Conservation (phyloP, 2,797 vertebrate genomes). For the Acrossocheilus wenchowensis region DNA sequence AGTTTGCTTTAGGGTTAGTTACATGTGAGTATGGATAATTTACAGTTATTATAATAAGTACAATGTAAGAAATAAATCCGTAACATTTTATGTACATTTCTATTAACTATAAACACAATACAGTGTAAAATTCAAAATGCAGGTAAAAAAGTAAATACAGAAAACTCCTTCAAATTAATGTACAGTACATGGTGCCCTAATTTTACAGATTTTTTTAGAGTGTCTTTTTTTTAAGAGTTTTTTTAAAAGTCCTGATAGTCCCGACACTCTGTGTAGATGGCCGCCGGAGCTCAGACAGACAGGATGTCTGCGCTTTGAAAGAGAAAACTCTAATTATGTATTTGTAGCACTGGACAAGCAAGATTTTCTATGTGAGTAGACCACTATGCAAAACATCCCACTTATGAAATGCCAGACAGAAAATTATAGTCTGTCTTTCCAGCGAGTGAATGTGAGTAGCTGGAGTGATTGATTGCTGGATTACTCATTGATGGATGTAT, state of each 20-base stretch:
- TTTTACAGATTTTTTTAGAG: background rate
- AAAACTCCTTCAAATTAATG: background rate
- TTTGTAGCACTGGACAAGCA: slow-evolving; percentile 45
- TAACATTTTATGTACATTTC: no score
- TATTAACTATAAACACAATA: background rate
- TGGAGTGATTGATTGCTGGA: slow-evolving; percentile 29
- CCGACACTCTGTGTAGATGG: background rate
- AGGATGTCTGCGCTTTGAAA: slow-evolving; percentile 19
- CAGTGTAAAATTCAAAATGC: background rate
- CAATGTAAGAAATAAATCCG: no score
- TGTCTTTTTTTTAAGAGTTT: background rate
- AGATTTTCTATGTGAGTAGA: slow-evolving; percentile 38
- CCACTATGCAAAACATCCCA: slow-evolving; percentile 28
- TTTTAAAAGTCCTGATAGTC: background rate
- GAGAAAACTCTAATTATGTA: slow-evolving; percentile 55
- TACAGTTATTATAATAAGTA: background rate
- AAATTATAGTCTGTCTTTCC: slow-evolving; percentile 34
- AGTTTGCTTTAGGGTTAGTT: background rate
- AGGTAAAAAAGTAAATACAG: background rate
- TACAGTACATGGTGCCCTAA: no score
- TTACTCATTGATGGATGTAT: slow-evolving; percentile 53
- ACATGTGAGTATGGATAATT: background rate
- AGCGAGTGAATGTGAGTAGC: slow-evolving; percentile 10
- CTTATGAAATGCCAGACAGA: slow-evolving; percentile 33
- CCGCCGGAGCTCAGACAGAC: slow-evolving; percentile 37